These are phyloP conservation scores for Bellardia pandia DNA, from an alignment of 2,888 invertebrate genomes.

Conservation along the genomic window DNA sequence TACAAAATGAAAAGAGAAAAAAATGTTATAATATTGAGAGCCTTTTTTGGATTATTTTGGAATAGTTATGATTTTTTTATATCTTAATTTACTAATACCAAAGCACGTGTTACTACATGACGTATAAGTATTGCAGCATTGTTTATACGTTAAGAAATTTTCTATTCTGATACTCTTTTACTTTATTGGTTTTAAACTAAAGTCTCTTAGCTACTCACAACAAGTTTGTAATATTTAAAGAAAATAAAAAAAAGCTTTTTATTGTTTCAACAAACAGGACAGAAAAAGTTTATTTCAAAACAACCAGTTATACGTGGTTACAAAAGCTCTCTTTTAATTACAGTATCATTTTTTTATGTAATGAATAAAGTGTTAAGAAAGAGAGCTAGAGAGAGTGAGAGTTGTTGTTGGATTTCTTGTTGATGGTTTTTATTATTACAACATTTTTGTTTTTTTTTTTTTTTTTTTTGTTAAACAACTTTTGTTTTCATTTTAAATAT, in stretches of 20 bases:
- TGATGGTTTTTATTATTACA: slow-evolving; percentile 33
- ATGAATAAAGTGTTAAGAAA: not conserved
- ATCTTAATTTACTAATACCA: slow-evolving; percentile 21
- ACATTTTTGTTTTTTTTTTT: slow-evolving; percentile 24
- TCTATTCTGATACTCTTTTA: not conserved
- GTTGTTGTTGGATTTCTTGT: slow-evolving; percentile 10
- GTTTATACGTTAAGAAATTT: slow-evolving; percentile 56
- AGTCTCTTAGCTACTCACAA: slow-evolving; percentile 4
- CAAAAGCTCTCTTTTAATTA: no score
- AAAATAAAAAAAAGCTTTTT: no score
- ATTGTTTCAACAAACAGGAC: no score
- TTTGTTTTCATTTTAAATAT: slow-evolving; percentile 44
- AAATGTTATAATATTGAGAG: no score
- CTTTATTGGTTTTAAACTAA: not conserved
- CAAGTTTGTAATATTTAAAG: no score
- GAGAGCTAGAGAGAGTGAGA: slow-evolving; percentile 1
- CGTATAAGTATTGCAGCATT: slow-evolving; percentile 69
- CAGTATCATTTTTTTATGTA: no score
- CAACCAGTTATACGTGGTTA: no score
- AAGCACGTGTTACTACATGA: slow-evolving; percentile 66
- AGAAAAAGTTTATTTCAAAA: no score
- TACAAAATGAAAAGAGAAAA: no score
- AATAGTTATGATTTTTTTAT: not conserved
- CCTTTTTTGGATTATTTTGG: not conserved
- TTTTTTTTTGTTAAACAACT: slow-evolving; percentile 20